These are phyloP conservation scores for Phalera bucephala DNA, from an alignment of 2,888 invertebrate species.

Conservation along the genomic window DNA sequence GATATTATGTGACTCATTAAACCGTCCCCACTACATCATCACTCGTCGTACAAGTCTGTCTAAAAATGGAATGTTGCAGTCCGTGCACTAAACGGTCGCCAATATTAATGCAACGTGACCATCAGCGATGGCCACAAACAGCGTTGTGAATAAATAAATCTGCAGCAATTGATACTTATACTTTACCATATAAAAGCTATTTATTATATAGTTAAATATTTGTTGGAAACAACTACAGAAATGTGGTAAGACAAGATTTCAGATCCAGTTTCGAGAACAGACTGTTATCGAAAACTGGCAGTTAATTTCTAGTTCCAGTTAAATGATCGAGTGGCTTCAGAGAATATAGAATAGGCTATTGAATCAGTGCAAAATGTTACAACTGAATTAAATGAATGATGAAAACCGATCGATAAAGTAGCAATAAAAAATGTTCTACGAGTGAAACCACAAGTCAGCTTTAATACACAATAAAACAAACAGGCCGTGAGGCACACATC, in stretches of 20 bases:
- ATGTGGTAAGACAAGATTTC: background rate
- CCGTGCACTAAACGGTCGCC: constrained; percentile 16
- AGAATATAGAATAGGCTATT: background rate
- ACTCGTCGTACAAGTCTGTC: constrained; percentile 18
- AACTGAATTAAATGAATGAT: background rate
- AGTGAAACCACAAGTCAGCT: constrained; percentile 10
- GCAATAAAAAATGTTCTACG: background rate
- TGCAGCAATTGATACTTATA: background rate
- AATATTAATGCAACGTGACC: constrained; percentile 26
- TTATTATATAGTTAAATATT: too few relatives aligned
- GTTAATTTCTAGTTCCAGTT: background rate
- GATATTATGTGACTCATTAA: too few relatives aligned
- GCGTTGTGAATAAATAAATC: background rate
- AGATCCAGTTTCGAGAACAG: background rate
- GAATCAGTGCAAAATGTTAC: background rate
- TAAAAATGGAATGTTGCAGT: constrained; percentile 26
- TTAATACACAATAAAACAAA: constrained; percentile 51
- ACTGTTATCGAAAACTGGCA: background rate
- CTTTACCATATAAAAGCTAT: too few relatives aligned
- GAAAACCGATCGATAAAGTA: background rate
- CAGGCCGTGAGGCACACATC: constrained; percentile 39
- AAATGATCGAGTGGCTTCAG: background rate
- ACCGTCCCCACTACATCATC: too few relatives aligned
- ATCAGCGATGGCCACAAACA: background rate
- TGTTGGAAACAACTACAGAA: too few relatives aligned